Conservation (phyloP, 2,797 vertebrate species). For the Neostethus bicornis region DNA sequence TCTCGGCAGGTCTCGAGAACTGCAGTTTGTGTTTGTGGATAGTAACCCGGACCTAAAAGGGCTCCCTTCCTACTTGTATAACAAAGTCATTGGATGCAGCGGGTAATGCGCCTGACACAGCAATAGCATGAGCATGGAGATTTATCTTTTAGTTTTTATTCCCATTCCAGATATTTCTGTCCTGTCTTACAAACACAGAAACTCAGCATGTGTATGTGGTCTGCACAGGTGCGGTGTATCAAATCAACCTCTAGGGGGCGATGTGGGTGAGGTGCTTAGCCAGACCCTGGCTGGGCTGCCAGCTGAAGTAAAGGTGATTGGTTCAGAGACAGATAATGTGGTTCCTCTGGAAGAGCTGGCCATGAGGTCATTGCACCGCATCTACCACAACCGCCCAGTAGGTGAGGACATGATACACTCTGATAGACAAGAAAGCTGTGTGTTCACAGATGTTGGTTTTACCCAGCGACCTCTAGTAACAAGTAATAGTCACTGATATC, state of each 20-base stretch:
- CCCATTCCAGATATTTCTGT: no score
- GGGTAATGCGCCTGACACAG: constrained; percentile 79
- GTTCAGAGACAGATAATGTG: constrained; percentile 83
- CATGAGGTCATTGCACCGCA: constrained; percentile 86
- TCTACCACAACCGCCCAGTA: constrained; percentile 74
- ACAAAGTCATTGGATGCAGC: constrained; percentile 96
- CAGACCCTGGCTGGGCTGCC: constrained; percentile 86
- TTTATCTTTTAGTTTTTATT: no score
- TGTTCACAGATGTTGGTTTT: no score
- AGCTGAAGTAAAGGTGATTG: constrained; percentile 91
- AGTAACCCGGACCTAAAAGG: constrained; percentile 92
- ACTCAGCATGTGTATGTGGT: constrained; percentile 1
- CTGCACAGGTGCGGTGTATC: constrained; percentile 87
- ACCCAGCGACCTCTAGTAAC: no score
- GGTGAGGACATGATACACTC: constrained; percentile 69
- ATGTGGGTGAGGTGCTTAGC: constrained; percentile 72
- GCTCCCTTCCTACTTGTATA: constrained; percentile 94
- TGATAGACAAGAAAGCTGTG: no score
- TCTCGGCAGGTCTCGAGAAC: constrained; percentile 92
- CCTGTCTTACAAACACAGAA: no score
- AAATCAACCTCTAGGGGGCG: constrained; percentile 76
- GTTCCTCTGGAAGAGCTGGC: constrained; percentile 92
- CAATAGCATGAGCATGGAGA: no score
- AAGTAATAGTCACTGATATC: no score
- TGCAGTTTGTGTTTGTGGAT: constrained; percentile 96